Base-by-base conservation (phyloP, 1,140 invertebrate genomes). In the Drosophila neocordata region DNA sequence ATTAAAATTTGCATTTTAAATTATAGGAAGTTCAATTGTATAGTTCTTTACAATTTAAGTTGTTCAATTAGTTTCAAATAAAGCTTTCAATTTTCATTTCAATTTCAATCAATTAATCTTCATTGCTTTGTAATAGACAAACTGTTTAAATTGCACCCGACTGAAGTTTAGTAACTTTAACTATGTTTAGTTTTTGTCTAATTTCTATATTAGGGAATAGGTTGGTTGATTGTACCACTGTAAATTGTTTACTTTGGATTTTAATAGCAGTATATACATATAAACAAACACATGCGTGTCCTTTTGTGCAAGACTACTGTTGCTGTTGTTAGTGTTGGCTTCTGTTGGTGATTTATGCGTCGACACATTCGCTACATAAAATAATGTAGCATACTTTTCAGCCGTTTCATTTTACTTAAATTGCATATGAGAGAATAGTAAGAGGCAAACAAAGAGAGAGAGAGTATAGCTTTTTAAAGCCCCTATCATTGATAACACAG, bases 331-430 rank as follows among this genome's bases (percentile, higher is more conserved):
- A n/a, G n/a, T 31, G 27, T 7, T 31, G 27, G 22, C 2, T 24
- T 24, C 27, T 55, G 52, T 58, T 44, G 24, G 52, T 69, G 44
- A 63, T 67, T 71, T 68, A 63, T 52, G 73, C 64, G 52, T 51
- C 38, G 55, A 15, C 65, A 69, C 73, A 60, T 56, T 24, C 44
- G 34, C 53, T 12, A 56, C 44, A 73, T 66, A 67, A 66, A 61
- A 65, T 65, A 75, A 76, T 64, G 66, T 35, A 38, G 44, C 55
- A 41, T 74, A 35, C 72, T 75, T 64, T 58, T 22, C 27, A 20
- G 35, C 35, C 24, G 65, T 65, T 18, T 59, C 27, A 44, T 59
- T 60, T 64, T 69, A 67, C 52, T 55, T 73, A 51, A 22, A n/a
- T 58, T 58, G 13, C 34, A 20, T 18, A 35, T 55, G 27, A 31